These are phyloP conservation scores for Microctenopoma lineatum DNA, from an alignment of 2,797 vertebrate species.

Conservation along the genomic window DNA sequence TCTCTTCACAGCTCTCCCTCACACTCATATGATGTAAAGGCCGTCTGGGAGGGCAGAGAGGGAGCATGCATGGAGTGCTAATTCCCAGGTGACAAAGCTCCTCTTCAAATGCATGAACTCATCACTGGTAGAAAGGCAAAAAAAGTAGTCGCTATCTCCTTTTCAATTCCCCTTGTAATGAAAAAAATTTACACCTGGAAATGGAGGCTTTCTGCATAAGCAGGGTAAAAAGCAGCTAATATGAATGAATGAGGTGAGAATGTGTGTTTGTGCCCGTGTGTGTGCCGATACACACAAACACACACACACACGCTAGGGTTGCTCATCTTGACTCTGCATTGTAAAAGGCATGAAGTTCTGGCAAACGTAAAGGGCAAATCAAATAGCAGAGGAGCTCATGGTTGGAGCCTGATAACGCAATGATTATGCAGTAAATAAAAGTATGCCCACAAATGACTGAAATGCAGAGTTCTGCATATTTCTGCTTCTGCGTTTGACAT, in stretches of 20 bases:
- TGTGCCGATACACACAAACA: constrained; percentile 8
- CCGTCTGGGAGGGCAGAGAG: constrained; percentile 66
- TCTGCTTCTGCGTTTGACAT: constrained; percentile 42
- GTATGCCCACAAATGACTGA: constrained; percentile 12
- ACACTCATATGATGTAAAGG: constrained; percentile 72
- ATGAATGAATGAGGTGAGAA: constrained; percentile 65
- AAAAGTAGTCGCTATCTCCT: constrained; percentile 70
- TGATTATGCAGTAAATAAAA: constrained; percentile 48
- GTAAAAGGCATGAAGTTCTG: constrained; percentile 60
- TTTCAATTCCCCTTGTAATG: constrained; percentile 83
- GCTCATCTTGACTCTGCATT: constrained; percentile 54
- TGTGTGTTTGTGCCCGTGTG: constrained; percentile 54
- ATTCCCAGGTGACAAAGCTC: constrained; percentile 84
- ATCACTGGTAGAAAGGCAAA: constrained; percentile 74
- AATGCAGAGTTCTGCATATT: constrained; percentile 10
- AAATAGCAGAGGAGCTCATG: constrained; percentile 61
- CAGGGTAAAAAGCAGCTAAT: constrained; percentile 72
- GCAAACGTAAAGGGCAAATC: constrained; percentile 59
- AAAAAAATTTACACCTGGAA: constrained; percentile 82
- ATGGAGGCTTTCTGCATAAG: constrained; percentile 78
- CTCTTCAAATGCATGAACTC: constrained; percentile 86
- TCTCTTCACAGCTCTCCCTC: constrained; percentile 37
- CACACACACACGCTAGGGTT: constrained; percentile 6
- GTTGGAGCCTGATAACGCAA: constrained; percentile 41
- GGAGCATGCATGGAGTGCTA: constrained; percentile 81